Percentiles rank a stretch among this genome's conserved stretches.
Conservation (phyloP, 2,888 invertebrate genomes). For the Parapristionchus giblindavisi region DNA sequence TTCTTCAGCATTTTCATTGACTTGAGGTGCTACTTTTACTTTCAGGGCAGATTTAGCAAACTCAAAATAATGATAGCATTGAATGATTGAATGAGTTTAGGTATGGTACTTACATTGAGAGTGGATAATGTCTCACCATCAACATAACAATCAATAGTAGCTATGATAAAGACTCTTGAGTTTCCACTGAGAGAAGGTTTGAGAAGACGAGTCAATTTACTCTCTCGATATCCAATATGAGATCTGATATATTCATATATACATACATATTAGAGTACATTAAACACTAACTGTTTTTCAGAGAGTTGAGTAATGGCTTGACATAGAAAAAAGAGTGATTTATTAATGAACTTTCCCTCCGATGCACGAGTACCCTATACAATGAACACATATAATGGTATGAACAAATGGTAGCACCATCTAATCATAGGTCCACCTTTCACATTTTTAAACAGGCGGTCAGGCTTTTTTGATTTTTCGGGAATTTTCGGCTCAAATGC, state of each 20-base stretch:
- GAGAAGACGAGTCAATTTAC: conserved; percentile 34
- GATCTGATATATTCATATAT: not conserved
- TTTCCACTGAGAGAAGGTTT: conserved; percentile 28
- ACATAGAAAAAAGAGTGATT: conserved; percentile 19
- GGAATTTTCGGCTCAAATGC: no score
- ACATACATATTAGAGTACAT: not conserved
- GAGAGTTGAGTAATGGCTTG: conserved; percentile 29
- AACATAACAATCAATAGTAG: not conserved
- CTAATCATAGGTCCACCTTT: no score
- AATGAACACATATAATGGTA: no score
- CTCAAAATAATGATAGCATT: not conserved
- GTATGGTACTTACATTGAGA: conserved; percentile 8
- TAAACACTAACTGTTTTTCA: conserved; percentile 21
- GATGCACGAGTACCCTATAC: conserved; percentile 1
- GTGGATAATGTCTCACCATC: conserved; percentile 23
- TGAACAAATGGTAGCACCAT: no score
- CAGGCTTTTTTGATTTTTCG: no score
- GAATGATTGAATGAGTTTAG: not conserved
- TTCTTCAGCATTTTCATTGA: conserved; percentile 27
- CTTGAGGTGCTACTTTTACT: not conserved
- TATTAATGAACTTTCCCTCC: conserved; percentile 30
- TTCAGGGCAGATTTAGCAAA: conserved; percentile 32
- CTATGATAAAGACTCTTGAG: conserved; percentile 15
- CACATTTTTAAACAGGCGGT: no score
- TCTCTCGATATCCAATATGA: conserved; percentile 22